Evolutionary conservation across 2,888 invertebrate species (phyloP).

Genomic region (Aspidapion aeneum): DNA sequence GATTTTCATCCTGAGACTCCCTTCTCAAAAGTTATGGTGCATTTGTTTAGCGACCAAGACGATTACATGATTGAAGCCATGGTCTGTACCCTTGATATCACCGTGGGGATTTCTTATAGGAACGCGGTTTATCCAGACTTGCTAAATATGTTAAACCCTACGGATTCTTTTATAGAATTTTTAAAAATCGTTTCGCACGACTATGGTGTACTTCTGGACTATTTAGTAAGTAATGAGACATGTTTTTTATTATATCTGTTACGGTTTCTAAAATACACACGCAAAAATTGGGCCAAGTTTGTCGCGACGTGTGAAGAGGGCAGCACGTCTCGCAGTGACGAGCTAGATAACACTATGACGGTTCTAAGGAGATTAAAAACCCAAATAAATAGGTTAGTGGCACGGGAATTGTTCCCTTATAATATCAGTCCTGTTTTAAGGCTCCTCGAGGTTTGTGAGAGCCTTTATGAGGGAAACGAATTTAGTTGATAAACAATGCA

Average conservation of each 20-base stretch:
- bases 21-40: slow-evolving; percentile 83
- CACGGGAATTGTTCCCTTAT: slow-evolving; percentile 81
- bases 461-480: slow-evolving; percentile 80
- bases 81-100: slow-evolving; percentile 88
- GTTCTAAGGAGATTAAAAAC: slow-evolving; percentile 74
- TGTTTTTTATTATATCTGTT: slow-evolving; percentile 83
- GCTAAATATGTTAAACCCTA: slow-evolving; percentile 79
- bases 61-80: slow-evolving; percentile 89
- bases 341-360: slow-evolving; percentile 78
- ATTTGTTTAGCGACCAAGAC: slow-evolving; percentile 86
- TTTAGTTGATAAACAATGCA: slow-evolving; percentile 67
- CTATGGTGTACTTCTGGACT: slow-evolving; percentile 75
- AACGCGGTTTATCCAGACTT: slow-evolving; percentile 78
- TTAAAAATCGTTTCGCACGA: slow-evolving; percentile 79
- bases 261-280: slow-evolving; percentile 78
- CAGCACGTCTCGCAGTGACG: slow-evolving; percentile 47
- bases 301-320: slow-evolving; percentile 68
- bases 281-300: slow-evolving; percentile 81
- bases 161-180: slow-evolving; percentile 84
- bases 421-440: slow-evolving; percentile 85
- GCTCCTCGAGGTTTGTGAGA: slow-evolving; percentile 79
- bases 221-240: slow-evolving; percentile 86
- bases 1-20: slow-evolving; percentile 87
- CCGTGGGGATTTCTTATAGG: slow-evolving; percentile 78
- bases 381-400: slow-evolving; percentile 78